Evolutionary conservation across 2,113 vertebrate genomes (phyloP).

Genomic region (Leptosomus discolor): DNA sequence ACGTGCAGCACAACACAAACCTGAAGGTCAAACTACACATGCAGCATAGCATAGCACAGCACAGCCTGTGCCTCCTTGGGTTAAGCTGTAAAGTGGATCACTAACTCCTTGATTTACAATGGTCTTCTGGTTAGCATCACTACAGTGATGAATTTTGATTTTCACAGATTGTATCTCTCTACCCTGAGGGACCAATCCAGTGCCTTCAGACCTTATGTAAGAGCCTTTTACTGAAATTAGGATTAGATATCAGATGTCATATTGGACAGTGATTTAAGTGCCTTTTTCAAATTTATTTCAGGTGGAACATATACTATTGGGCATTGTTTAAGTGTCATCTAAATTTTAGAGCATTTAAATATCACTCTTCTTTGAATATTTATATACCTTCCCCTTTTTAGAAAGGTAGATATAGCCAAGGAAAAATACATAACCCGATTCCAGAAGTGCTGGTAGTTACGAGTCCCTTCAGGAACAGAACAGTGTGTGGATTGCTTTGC

Average conservation of each 20-base stretch:
- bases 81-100: neutral
- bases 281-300: neutral
- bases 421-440: neutral
- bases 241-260: neutral
- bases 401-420: neutral
- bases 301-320: neutral
- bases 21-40: neutral
- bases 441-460: neutral
- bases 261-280: neutral
- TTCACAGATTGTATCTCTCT: neutral
- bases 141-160: neutral
- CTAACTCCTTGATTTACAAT: neutral
- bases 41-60: neutral
- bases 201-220: neutral
- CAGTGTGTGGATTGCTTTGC: neutral
- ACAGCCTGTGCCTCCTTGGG: neutral
- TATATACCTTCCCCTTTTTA: neutral
- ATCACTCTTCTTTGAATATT: constrained; percentile 46
- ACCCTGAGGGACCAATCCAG: neutral
- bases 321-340: constrained; percentile 26
- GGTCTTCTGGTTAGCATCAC: neutral
- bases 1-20: neutral
- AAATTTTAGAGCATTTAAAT: constrained; percentile 54
- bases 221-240: neutral
- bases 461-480: neutral